phyloP scores from a whole-genome alignment of 2,888 invertebrate genomes.

The Rhogogaster chlorosoma region DNA sequence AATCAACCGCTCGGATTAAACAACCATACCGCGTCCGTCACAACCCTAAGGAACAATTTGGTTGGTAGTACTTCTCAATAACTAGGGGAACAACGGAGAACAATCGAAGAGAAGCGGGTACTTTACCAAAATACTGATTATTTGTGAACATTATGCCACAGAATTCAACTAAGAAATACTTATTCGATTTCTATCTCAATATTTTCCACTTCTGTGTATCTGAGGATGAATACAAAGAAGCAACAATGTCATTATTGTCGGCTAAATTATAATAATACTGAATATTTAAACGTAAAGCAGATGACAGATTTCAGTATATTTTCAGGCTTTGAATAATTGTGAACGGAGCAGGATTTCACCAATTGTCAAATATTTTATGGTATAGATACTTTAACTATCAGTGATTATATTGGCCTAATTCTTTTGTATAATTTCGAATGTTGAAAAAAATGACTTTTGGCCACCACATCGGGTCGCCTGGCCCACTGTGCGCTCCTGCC shows the following conservation, averaged over 20 bases:
- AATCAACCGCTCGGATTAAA: too few relatives aligned
- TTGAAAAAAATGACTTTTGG: not conserved
- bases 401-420: not conserved
- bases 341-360: constrained; percentile 10
- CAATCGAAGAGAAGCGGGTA: constrained; percentile 5
- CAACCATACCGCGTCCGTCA: too few relatives aligned
- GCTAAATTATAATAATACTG: constrained; percentile 6
- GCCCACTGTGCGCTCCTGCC: constrained; percentile 55
- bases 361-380: not conserved
- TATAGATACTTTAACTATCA: constrained; percentile 1
- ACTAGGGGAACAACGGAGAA: not conserved
- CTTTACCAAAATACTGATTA: not conserved
- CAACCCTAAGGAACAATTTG: constrained; percentile 12
- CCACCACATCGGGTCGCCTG: constrained; percentile 43
- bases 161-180: not conserved
- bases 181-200: not conserved
- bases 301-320: constrained; percentile 9
- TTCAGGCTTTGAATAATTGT: not conserved
- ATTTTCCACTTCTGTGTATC: constrained; percentile 2
- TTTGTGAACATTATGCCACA: not conserved
- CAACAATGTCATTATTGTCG: not conserved
- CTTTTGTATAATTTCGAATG: not conserved
- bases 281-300: not conserved
- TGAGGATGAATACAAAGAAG: constrained; percentile 1
- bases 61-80: not conserved